A percentile compares a stretch with the other conserved stretches of the same genome.
Evolutionary conservation across 1,140 invertebrate genomes (phyloP).

Genomic region (Dinoponera quadriceps): DNA sequence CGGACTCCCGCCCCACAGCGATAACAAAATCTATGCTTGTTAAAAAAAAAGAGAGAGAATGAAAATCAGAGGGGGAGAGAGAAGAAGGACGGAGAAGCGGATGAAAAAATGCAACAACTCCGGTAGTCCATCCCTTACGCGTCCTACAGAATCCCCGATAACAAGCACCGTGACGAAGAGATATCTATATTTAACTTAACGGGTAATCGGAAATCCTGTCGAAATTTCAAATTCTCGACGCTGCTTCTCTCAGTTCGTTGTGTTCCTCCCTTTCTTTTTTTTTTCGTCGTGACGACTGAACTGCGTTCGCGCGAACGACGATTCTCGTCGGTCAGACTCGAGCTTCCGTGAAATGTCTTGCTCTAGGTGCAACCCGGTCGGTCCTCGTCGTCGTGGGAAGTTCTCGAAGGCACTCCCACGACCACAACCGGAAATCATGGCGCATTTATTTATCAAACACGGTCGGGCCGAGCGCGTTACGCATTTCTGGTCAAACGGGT

Average conservation of each 20-base stretch:
- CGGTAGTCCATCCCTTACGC: neutral
- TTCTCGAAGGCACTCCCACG: slow-evolving; percentile 40
- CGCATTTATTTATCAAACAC: slow-evolving; percentile 53
- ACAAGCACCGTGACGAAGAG: no score
- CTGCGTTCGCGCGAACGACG: no score
- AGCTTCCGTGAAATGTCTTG: neutral
- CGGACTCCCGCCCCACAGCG: slow-evolving; percentile 78
- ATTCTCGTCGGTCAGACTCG: no score
- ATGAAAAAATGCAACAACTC: neutral
- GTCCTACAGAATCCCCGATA: neutral
- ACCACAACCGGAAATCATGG: slow-evolving; percentile 51
- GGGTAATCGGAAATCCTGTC: no score
- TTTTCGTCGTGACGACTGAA: no score
- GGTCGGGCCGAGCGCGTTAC: slow-evolving; percentile 23
- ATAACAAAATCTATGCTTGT: slow-evolving; percentile 82
- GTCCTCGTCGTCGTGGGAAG: slow-evolving; percentile 24
- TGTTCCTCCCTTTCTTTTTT: no score
- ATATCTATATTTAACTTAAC: no score
- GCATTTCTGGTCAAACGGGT: slow-evolving; percentile 64
- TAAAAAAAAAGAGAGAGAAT: slow-evolving; percentile 56
- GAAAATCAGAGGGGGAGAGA: neutral
- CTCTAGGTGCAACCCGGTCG: neutral
- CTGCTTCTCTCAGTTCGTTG: no score
- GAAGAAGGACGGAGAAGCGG: neutral
- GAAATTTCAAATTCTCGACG: no score